Evolutionary conservation across 1,140 invertebrate genomes (phyloP).

Genomic region (Proctacanthus coquilletti): DNA sequence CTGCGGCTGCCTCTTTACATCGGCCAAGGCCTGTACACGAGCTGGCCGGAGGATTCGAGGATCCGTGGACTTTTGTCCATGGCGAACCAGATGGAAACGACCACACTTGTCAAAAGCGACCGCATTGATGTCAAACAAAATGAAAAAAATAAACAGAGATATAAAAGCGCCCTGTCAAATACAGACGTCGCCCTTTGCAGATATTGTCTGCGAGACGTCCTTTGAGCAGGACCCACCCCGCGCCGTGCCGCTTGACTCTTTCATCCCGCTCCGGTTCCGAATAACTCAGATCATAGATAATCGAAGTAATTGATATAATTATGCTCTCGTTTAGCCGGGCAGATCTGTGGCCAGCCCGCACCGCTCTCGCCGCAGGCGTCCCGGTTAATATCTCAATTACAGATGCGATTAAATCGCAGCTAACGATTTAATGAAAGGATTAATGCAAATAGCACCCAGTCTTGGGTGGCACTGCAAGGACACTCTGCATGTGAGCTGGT

Average conservation of each 20-base stretch:
- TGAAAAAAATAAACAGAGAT: background rate
- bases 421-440: background rate
- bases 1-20: too few species aligned
- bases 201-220: background rate
- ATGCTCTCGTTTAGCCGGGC: background rate
- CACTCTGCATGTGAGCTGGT: too few species aligned
- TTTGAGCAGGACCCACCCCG: too few species aligned
- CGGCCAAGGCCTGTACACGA: too few species aligned
- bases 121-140: background rate
- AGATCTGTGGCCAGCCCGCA: too few species aligned
- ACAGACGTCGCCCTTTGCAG: background rate
- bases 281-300: background rate
- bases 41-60: too few species aligned
- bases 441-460: background rate
- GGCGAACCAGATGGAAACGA: too few species aligned
- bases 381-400: background rate
- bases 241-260: too few species aligned
- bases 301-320: conserved; percentile 1
- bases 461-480: background rate
- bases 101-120: too few species aligned
- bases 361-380: too few species aligned
- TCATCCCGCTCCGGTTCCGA: too few species aligned
- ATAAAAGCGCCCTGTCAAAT: background rate
- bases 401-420: background rate
- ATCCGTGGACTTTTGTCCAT: too few species aligned